Conservation (phyloP, 1,140 invertebrate species). For the Microvelia longipes region DNA sequence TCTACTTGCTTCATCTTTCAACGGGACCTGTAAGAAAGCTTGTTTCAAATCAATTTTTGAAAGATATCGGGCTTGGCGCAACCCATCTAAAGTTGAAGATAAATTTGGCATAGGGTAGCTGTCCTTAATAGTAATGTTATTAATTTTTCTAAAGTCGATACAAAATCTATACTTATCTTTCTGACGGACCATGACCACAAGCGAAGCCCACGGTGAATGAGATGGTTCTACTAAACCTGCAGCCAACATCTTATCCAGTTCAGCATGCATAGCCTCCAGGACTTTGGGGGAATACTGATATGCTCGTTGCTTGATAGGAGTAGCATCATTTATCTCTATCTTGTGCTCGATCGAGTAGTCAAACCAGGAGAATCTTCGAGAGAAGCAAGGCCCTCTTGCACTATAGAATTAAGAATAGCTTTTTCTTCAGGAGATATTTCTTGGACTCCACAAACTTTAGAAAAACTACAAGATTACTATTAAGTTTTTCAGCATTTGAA, state of each 20-base stretch:
- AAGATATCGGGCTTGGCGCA: neutral
- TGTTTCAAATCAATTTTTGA: neutral
- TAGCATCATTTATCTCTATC: conserved; percentile 22
- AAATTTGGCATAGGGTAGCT: conserved; percentile 23
- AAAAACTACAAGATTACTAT: no score
- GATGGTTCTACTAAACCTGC: conserved; percentile 22
- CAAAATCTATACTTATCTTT: conserved; percentile 20
- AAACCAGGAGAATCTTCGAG: conserved; percentile 6
- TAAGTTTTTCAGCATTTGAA: no score
- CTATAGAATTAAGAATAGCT: neutral
- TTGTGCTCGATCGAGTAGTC: conserved; percentile 18
- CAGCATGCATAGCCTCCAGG: conserved; percentile 17
- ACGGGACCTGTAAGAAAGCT: neutral
- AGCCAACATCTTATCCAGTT: conserved; percentile 23
- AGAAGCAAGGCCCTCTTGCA: neutral
- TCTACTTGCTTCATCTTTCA: neutral
- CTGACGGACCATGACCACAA: conserved; percentile 23
- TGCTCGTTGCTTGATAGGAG: conserved; percentile 23
- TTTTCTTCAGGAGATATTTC: neutral
- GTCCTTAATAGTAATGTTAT: conserved; percentile 10
- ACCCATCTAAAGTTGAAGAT: conserved; percentile 1
- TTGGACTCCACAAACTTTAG: neutral
- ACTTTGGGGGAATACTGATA: conserved; percentile 22
- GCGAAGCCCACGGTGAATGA: conserved; percentile 22
- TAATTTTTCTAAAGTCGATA: conserved; percentile 18